Percentiles rank a stretch among this genome's conserved stretches.
Evolutionary conservation across 2,797 vertebrate genomes (phyloP).

Genomic region (Sebastolobus alascanus): DNA sequence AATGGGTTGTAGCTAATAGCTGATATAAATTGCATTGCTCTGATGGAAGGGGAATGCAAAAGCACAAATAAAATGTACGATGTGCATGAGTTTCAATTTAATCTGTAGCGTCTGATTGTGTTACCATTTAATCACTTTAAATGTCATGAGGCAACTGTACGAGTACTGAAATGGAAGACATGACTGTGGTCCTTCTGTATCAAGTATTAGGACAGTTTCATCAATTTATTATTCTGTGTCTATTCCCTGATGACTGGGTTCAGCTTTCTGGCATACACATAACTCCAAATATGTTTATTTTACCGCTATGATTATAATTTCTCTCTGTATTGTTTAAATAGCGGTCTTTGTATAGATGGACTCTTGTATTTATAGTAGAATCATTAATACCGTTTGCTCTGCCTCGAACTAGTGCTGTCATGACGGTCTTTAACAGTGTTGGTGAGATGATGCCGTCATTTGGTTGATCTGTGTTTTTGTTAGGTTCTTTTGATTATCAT

Average conservation of each 20-base stretch:
- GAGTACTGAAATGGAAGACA: background rate
- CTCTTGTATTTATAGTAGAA: background rate
- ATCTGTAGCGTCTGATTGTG: constrained; percentile 19
- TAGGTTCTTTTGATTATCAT: too few species aligned
- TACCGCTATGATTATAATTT: background rate
- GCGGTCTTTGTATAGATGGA: background rate
- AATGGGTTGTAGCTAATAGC: background rate
- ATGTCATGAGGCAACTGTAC: constrained; percentile 34
- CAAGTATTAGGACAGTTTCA: background rate
- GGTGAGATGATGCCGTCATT: too few species aligned
- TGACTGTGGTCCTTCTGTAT: background rate
- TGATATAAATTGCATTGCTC: background rate
- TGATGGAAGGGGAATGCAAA: background rate
- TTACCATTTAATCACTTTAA: constrained; percentile 40
- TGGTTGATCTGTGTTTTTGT: too few species aligned
- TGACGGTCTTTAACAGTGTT: too few species aligned
- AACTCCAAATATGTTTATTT: too few species aligned
- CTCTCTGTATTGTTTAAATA: background rate
- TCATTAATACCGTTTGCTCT: background rate
- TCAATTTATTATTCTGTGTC: background rate
- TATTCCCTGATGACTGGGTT: background rate
- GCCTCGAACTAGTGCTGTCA: too few species aligned
- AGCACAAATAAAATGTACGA: background rate
- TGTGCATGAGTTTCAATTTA: constrained; percentile 1
- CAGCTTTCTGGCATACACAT: background rate